Percentiles rank a stretch among this genome's conserved stretches.
phyloP scores from a whole-genome alignment of 2,113 vertebrate species.

The Microtus oregoni region DNA sequence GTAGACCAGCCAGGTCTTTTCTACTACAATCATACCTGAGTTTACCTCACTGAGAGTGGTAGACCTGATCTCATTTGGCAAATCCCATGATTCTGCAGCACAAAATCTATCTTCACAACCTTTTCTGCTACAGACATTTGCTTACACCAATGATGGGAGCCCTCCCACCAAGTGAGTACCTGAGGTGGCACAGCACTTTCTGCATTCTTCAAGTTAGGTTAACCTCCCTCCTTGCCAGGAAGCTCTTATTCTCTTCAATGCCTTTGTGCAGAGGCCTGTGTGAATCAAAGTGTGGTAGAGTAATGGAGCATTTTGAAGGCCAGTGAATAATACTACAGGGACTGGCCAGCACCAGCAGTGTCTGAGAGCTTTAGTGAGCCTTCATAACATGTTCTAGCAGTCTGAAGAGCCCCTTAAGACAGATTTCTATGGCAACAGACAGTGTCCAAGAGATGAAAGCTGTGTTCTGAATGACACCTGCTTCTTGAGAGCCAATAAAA shows the following conservation, averaged over 20 bases:
- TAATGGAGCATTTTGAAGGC: not conserved
- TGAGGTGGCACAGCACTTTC: not conserved
- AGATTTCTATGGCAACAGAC: slow-evolving; percentile 82
- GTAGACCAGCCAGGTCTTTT: not conserved
- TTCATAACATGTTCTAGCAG: not conserved
- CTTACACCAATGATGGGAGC: not conserved
- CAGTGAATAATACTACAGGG: not conserved
- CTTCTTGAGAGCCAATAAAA: slow-evolving; percentile 18
- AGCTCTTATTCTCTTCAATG: not conserved
- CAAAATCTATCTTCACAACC: not conserved
- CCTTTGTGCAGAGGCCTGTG: not conserved
- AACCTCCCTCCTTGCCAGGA: not conserved
- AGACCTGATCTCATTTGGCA: not conserved
- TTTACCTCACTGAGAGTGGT: not conserved
- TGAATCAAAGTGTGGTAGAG: too few species aligned
- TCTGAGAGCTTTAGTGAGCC: not conserved
- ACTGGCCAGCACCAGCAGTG: not conserved
- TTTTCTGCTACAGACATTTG: not conserved
- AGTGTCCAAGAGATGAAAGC: slow-evolving; percentile 59
- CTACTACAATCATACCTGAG: not conserved
- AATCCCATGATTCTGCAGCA: not conserved
- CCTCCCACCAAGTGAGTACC: not conserved
- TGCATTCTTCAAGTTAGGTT: not conserved
- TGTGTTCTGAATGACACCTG: slow-evolving; percentile 68
- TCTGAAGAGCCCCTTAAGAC: slow-evolving; percentile 39